A percentile compares a stretch with the other conserved stretches of the same genome.
Evolutionary conservation across 2,797 vertebrate genomes (phyloP).

Genomic region (Eurystomus glaucurus): DNA sequence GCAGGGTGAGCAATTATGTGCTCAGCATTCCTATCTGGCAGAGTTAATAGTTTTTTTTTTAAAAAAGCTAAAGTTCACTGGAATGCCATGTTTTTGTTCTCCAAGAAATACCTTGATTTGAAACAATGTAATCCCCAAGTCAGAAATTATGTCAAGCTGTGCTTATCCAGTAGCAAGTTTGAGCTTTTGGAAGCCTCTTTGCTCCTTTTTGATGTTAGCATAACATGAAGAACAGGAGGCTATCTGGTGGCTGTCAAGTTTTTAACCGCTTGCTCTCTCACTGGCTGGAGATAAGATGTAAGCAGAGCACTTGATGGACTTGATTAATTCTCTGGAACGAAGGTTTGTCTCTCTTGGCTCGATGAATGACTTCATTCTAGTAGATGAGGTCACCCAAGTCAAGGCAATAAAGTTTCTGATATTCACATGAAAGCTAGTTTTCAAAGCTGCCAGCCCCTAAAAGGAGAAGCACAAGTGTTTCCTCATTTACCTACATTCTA

Average conservation of each 20-base stretch:
- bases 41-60: constrained; percentile 79
- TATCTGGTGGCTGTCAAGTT: constrained; percentile 90
- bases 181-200: constrained; percentile 71
- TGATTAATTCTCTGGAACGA: constrained; percentile 93
- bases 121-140: constrained; percentile 83
- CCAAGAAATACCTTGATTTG: constrained; percentile 76
- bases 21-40: constrained; percentile 85
- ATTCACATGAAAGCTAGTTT: constrained; percentile 87
- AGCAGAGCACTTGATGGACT: constrained; percentile 87
- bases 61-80: constrained; percentile 77
- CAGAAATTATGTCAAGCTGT: constrained; percentile 86
- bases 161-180: constrained; percentile 84
- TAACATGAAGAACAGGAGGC: constrained; percentile 86
- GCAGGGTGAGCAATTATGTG: constrained; percentile 88
- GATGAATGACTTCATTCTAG: constrained; percentile 94
- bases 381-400: constrained; percentile 92
- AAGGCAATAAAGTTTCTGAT: constrained; percentile 91
- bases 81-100: constrained; percentile 79
- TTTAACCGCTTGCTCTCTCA: constrained; percentile 86
- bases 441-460: constrained; percentile 72
- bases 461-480: constrained; percentile 78
- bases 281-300: constrained; percentile 85
- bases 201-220: constrained; percentile 87
- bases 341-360: constrained; percentile 91
- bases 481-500: constrained; percentile 74